Base-by-base conservation (phyloP, 1,140 invertebrate genomes). In the Asobara japonica region DNA sequence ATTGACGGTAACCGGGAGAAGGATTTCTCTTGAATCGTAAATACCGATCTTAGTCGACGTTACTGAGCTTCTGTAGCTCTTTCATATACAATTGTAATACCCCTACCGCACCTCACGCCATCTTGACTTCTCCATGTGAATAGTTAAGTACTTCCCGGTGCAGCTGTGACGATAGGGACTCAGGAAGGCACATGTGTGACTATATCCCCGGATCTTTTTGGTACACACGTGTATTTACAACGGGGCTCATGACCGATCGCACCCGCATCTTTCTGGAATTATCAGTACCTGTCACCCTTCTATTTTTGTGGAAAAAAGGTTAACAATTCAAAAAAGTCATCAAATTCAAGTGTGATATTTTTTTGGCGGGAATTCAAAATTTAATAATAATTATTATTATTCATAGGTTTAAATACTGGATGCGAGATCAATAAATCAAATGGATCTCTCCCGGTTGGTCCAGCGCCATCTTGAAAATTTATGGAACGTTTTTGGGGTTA, bases 11-110 rank as follows among this genome's bases (percentile, higher is more conserved):
- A 75, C 72, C 74, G 72, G 70, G 77, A 72, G 79, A 75, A 79
- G 81, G 80, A 83, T 86, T 86, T 85, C 84, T 85, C 81, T 79
- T 85, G 85, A 86, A 85, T 86, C 79, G 82, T 82, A 86, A 85
- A 82, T 84, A 79, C 78, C 77, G 73, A 83, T 82, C 77, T 77
- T n/a, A n/a, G n/a, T n/a, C n/a, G 76, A 73, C 77, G 73, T 67
- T 66, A 31, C 30, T 33, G 65, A 74, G 65, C 66, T 62, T 74
- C 30, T 66, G 20, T 38, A n/a, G 30, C 70, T 68, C 60, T 65
- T 41, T 38, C 62, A 70, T 48, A 65, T 70, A 71, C 36, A 29
- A 13, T 67, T 51, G 41, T 73, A 13, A 7, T 38, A n/a, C 69
- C 64, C 73, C 69, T n/a, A n/a, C n/a, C n/a, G n/a, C n/a, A n/a